phyloP scores from a whole-genome alignment of 2,113 vertebrate species.

The Nestor notabilis region DNA sequence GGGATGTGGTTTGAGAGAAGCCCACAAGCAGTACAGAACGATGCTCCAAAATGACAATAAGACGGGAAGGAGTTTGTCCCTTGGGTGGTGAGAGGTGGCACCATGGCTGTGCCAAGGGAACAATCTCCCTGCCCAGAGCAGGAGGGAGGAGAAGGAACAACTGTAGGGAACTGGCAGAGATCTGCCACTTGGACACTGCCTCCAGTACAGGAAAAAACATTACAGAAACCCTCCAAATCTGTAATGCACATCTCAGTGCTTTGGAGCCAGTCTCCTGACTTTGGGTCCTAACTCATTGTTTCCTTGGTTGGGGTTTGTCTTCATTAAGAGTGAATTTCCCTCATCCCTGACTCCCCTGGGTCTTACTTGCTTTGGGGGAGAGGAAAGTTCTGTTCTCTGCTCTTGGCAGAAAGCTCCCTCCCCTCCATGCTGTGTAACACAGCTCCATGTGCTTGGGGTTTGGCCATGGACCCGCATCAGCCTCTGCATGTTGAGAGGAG shows the following conservation, averaged over 20 bases:
- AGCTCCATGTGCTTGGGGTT: not conserved
- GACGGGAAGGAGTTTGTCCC: not conserved
- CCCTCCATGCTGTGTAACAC: rapidly evolving
- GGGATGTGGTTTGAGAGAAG: not conserved
- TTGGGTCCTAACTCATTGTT: not conserved
- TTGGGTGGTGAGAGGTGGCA: not conserved
- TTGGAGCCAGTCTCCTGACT: not conserved
- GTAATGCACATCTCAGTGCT: not conserved
- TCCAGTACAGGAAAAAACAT: constrained; percentile 14
- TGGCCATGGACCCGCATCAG: rapidly evolving
- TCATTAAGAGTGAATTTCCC: not conserved
- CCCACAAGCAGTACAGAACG: not conserved
- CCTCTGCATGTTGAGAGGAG: not conserved
- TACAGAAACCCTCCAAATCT: not conserved
- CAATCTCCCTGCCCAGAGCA: not conserved
- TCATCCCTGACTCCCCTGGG: not conserved
- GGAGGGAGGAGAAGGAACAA: constrained; percentile 3
- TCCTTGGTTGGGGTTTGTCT: not conserved
- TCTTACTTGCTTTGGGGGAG: not conserved
- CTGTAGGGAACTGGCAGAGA: not conserved
- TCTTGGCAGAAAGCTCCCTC: not conserved
- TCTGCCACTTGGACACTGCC: not conserved
- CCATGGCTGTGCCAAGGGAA: not conserved
- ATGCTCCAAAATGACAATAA: not conserved
- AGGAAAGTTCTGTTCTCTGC: not conserved